Conservation (phyloP, 2,797 vertebrate genomes). For the Epinephelus coioides region DNA sequence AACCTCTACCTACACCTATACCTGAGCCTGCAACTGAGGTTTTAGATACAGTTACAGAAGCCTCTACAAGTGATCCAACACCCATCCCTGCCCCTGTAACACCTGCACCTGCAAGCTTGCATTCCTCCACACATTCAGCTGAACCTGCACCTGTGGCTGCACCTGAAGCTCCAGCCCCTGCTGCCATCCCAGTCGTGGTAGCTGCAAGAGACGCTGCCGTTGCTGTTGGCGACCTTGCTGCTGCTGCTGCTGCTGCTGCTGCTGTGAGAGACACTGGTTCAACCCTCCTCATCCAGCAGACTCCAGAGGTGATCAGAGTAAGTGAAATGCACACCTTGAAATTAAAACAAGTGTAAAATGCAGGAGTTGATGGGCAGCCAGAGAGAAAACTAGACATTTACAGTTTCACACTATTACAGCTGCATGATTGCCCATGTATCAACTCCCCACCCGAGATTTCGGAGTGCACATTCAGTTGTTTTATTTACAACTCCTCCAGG, state of each 20-base stretch:
- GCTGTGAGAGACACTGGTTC: constrained; percentile 85
- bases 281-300: constrained; percentile 93
- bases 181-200: not conserved
- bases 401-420: not conserved
- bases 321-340: constrained; percentile 70
- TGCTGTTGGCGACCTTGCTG: constrained; percentile 53
- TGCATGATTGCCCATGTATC: not conserved
- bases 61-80: constrained; percentile 26
- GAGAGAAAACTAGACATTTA: not conserved
- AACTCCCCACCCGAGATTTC: not conserved
- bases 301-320: constrained; percentile 95
- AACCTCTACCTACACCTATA: constrained; percentile 35
- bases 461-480: not conserved
- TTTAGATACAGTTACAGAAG: constrained; percentile 42
- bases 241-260: constrained; percentile 59
- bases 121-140: constrained; percentile 29
- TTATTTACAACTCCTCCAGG: not conserved
- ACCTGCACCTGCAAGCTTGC: constrained; percentile 26
- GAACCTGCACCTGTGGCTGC: constrained; percentile 40
- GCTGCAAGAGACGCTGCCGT: constrained; percentile 27
- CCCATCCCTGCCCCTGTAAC: constrained; percentile 8
- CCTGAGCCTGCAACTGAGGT: constrained; percentile 50
- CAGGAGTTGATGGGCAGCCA: not conserved
- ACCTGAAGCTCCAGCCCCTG: constrained; percentile 48
- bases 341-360: constrained; percentile 6